These are phyloP conservation scores for Arctocebus calabarensis DNA, from an alignment of 2,797 vertebrate species.

Conservation along the genomic window DNA sequence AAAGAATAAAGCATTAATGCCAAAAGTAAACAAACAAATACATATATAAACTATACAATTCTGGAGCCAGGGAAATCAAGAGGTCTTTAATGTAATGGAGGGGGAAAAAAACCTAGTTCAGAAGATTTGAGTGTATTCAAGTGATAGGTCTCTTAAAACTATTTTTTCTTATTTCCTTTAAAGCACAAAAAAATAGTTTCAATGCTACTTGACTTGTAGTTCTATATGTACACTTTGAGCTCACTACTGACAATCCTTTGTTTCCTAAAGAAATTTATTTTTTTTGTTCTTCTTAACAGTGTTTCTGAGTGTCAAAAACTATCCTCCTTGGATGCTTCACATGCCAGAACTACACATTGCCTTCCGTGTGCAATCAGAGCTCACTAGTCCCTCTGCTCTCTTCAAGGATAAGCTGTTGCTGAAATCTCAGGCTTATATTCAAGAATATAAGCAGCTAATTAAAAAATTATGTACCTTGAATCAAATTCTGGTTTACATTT, in stretches of 20 bases:
- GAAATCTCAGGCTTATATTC: conserved; percentile 15
- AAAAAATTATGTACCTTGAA: conserved; percentile 43
- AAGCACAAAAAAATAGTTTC: conserved; percentile 48
- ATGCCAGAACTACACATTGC: neutral
- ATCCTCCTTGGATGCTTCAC: neutral
- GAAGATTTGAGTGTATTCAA: conserved; percentile 26
- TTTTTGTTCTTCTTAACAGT: conserved; percentile 22
- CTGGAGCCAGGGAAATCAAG: conserved; percentile 51
- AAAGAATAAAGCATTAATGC: conserved; percentile 47
- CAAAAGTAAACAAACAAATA: conserved; percentile 22
- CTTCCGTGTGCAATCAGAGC: neutral
- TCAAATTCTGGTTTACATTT: conserved; percentile 43
- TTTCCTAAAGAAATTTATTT: conserved; percentile 37
- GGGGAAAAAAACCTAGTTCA: neutral
- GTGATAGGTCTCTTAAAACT: neutral
- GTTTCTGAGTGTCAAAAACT: conserved; percentile 12
- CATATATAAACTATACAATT: conserved; percentile 5
- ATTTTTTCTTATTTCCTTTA: conserved; percentile 14
- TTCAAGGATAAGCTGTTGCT: conserved; percentile 27
- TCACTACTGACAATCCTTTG: neutral
- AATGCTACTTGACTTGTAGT: conserved; percentile 15
- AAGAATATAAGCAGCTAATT: conserved; percentile 45
- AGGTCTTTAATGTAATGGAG: conserved; percentile 17
- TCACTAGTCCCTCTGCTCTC: neutral
- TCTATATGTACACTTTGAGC: neutral